Base-by-base conservation (phyloP, 2,113 vertebrate genomes). In the Phaethon lepturus region DNA sequence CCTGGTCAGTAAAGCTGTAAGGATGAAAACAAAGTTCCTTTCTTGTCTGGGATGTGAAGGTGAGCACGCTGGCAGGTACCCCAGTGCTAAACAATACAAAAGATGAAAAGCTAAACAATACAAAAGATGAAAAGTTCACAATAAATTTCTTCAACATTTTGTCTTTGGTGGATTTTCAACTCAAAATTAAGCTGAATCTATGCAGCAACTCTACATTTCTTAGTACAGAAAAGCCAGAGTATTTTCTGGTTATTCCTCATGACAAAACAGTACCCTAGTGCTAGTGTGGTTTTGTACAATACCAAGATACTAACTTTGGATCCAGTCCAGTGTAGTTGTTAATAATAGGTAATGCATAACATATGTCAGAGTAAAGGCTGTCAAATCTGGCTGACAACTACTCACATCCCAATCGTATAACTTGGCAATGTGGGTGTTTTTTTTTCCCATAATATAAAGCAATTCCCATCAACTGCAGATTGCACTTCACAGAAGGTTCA, bases 401-500 rank as follows among this genome's bases (percentile, higher is more conserved):
- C 44, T 94, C 78, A 4, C 63, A 16, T 96, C 90, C 90, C 81
- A 45, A 2, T 77, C 35, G 3, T 49, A 1, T 74, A 44, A 90
- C 81, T 90, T 92, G 92, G 79, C 95, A 95, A 14, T 23, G 38
- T 58, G 69, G 62, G 44, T 0, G 0, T 1, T 38, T 90, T 93
- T 87, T 38, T 90, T 93, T 87, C 78, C 85, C 58, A 15, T 73
- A 62, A 75, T 26, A 58, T 55, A 50, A 84, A 84, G 82, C 76
- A 78, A 44, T 91, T 87, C 90, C 14, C 1, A 81, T 75, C 82
- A 88, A 53, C 76, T 94, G 73, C 96, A 96, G 92, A 93, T 96
- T 92, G 79, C 82, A 92, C 79, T 95, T 96, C 93, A 93, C 94
- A 96, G 94, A 96, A 94, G 87, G 95, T 81, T 92, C 52, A 1